A percentile compares a stretch with the other conserved stretches of the same genome.
phyloP scores from a whole-genome alignment of 2,888 invertebrate genomes.

The Gari tellinella region DNA sequence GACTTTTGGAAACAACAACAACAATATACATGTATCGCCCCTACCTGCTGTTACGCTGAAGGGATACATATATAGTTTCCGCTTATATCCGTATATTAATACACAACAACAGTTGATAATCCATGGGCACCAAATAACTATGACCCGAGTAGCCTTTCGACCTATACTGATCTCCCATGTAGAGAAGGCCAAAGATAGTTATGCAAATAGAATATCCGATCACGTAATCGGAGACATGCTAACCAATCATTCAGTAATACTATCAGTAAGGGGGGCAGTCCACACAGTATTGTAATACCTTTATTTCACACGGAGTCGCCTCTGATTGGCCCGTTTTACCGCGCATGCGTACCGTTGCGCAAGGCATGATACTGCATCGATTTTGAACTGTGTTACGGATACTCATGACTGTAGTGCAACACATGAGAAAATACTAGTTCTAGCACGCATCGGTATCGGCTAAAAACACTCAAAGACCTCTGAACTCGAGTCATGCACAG shows the following conservation, averaged over 20 bases:
- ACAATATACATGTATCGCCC: no score
- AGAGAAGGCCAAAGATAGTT: constrained; percentile 37
- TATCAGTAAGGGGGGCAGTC: constrained; percentile 55
- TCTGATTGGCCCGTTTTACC: constrained; percentile 57
- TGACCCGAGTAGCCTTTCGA: constrained; percentile 14
- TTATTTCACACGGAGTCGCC: constrained; percentile 1
- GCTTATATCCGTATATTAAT: no score
- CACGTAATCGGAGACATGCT: constrained; percentile 75
- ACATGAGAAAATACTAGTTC: no score
- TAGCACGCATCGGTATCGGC: no score
- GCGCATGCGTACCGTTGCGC: constrained; percentile 67
- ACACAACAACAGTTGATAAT: background rate
- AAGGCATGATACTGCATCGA: constrained; percentile 48
- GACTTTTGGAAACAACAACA: no score
- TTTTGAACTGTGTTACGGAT: no score
- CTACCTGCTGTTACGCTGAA: no score
- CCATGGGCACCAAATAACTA: constrained; percentile 1
- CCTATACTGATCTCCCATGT: constrained; percentile 36
- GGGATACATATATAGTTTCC: no score
- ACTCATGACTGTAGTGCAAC: no score
- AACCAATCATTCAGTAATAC: constrained; percentile 69
- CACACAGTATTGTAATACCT: constrained; percentile 13
- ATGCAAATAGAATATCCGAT: constrained; percentile 57
- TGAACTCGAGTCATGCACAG: no score
- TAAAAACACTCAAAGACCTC: no score